A percentile compares a stretch with the other conserved stretches of the same genome.
phyloP scores from a whole-genome alignment of 2,888 invertebrate genomes.

The Drosophila pseudotalamancana region DNA sequence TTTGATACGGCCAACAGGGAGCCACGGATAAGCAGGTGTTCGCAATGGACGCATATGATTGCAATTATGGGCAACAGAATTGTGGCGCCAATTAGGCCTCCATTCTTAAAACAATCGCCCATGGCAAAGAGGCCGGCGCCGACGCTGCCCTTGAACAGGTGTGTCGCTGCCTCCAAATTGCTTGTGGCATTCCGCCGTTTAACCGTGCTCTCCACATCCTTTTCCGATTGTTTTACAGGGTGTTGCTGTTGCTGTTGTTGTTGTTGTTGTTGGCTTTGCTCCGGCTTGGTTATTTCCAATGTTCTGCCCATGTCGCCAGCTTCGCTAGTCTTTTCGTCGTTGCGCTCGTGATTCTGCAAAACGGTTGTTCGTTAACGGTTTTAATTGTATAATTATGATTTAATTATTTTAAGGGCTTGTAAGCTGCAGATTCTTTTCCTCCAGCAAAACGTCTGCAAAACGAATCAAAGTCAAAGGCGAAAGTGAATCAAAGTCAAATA shows the following conservation, averaged over 20 bases:
- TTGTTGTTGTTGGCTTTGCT: slow-evolving; percentile 22
- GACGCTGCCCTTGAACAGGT: slow-evolving; percentile 96
- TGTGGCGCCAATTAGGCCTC: slow-evolving; percentile 93
- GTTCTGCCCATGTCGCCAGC: slow-evolving; percentile 59
- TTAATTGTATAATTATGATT: not conserved
- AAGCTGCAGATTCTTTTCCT: not conserved
- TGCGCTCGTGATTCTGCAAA: slow-evolving; percentile 29
- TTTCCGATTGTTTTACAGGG: not conserved
- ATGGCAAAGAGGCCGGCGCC: slow-evolving; percentile 98
- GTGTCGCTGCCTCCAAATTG: slow-evolving; percentile 93
- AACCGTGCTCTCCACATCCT: slow-evolving; percentile 47
- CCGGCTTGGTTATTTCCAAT: slow-evolving; percentile 54
- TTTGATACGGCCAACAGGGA: slow-evolving; percentile 75
- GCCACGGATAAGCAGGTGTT: slow-evolving; percentile 90
- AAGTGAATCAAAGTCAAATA: slow-evolving; percentile 1
- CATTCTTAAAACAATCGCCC: slow-evolving; percentile 96
- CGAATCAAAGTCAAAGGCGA: not conserved
- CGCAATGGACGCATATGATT: slow-evolving; percentile 95
- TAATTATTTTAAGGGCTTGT: not conserved
- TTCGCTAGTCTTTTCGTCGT: slow-evolving; percentile 43
- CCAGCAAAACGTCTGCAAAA: not conserved
- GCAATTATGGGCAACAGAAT: slow-evolving; percentile 92
- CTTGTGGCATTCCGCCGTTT: slow-evolving; percentile 85
- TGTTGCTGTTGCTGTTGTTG: slow-evolving; percentile 15
- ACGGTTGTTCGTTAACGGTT: not conserved